Evolutionary conservation across 2,797 vertebrate species (phyloP).

Genomic region (Sebastolobus alascanus): DNA sequence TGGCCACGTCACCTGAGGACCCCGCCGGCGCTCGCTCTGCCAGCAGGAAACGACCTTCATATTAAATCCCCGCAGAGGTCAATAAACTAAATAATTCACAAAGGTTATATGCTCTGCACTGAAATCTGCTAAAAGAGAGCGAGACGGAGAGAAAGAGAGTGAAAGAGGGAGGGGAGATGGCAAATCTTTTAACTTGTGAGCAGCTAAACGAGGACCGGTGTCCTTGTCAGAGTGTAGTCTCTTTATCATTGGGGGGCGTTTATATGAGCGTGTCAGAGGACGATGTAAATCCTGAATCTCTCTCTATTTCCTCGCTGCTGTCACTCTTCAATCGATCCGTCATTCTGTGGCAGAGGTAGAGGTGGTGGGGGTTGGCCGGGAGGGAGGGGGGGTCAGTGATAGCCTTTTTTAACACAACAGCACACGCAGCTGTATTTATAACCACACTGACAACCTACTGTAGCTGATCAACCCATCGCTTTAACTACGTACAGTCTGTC

Average conservation of each 20-base stretch:
- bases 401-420: constrained; percentile 58
- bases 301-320: constrained; percentile 76
- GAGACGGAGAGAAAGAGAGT: constrained; percentile 42
- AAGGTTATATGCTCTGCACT: constrained; percentile 86
- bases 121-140: constrained; percentile 81
- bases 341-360: constrained; percentile 60
- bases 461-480: constrained; percentile 22
- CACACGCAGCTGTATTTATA: constrained; percentile 50
- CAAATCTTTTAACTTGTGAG: constrained; percentile 81
- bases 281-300: constrained; percentile 83
- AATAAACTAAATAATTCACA: constrained; percentile 92
- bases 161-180: constrained; percentile 56
- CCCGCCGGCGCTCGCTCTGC: constrained; percentile 81
- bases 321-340: constrained; percentile 79
- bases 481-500: constrained; percentile 9
- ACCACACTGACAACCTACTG: constrained; percentile 20
- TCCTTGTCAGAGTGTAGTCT: constrained; percentile 78
- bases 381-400: constrained; percentile 41
- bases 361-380: too few species aligned
- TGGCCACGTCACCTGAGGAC: constrained; percentile 88
- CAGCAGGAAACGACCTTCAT: constrained; percentile 89
- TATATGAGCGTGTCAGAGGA: constrained; percentile 81
- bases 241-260: constrained; percentile 76
- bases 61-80: constrained; percentile 89
- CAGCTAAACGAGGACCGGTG: constrained; percentile 70